Percentiles rank a stretch among this genome's conserved stretches.
phyloP scores from a whole-genome alignment of 2,888 invertebrate genomes.

The Tipula helvola region DNA sequence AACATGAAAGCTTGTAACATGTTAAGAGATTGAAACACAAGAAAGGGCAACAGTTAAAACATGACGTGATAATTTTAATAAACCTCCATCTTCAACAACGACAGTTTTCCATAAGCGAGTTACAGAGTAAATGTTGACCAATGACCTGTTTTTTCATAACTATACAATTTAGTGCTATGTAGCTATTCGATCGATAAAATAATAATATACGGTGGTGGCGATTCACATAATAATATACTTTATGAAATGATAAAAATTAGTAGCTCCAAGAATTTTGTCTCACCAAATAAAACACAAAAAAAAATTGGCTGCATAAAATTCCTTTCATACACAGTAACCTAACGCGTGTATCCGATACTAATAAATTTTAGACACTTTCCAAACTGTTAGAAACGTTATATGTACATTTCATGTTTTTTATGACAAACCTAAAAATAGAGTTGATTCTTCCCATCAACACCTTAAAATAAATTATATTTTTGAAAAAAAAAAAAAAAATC shows the following conservation, averaged over 20 bases:
- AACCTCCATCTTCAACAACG: neutral
- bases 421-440: neutral
- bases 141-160: neutral
- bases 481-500: neutral
- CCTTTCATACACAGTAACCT: neutral
- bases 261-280: neutral
- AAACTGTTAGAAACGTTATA: neutral
- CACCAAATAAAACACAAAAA: neutral
- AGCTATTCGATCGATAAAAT: neutral
- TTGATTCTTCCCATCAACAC: neutral
- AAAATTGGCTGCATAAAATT: neutral
- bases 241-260: no score
- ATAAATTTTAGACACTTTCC: neutral
- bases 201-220: neutral
- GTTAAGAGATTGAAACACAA: neutral
- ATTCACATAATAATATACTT: neutral
- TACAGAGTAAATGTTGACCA: neutral
- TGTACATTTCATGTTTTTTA: neutral
- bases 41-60: neutral
- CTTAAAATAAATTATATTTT: neutral
- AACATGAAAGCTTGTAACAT: neutral
- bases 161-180: neutral
- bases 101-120: neutral
- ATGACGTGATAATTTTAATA: neutral
- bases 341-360: neutral